phyloP scores from a whole-genome alignment of 2,888 invertebrate genomes.

The Diadromus collaris region DNA sequence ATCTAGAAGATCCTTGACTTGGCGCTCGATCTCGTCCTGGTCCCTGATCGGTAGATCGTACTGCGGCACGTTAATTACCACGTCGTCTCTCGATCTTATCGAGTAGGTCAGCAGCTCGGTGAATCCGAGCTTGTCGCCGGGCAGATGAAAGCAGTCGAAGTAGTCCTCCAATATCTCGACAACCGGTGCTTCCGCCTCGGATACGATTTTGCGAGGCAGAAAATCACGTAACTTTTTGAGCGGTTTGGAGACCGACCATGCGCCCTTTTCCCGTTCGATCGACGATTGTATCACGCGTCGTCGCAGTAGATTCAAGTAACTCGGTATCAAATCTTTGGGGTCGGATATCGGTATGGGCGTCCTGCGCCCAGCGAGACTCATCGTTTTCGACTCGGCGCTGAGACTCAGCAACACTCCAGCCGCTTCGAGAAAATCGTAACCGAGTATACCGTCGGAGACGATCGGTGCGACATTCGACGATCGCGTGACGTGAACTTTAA shows the following conservation, averaged over 20 bases:
- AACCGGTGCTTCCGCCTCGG: constrained; percentile 1
- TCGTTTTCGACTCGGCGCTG: neutral
- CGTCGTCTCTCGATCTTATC: constrained; percentile 15
- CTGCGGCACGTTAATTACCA: neutral
- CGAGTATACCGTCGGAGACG: constrained; percentile 43
- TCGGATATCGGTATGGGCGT: neutral
- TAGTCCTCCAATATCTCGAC: constrained; percentile 40
- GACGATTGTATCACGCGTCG: constrained; percentile 4
- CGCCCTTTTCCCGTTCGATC: neutral
- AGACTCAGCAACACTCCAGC: neutral
- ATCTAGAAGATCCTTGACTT: constrained; percentile 12
- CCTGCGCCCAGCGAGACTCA: neutral
- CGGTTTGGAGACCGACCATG: constrained; percentile 6
- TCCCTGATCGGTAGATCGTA: neutral
- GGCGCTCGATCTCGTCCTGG: constrained; percentile 36
- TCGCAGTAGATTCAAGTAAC: constrained; percentile 12
- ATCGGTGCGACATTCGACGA: constrained; percentile 34
- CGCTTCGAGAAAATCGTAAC: neutral
- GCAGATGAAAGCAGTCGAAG: constrained; percentile 47
- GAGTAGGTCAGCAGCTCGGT: constrained; percentile 26
- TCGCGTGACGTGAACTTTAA: constrained; percentile 41
- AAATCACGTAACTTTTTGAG: neutral
- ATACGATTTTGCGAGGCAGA: constrained; percentile 1
- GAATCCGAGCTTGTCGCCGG: constrained; percentile 24
- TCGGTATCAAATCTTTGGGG: neutral